Evolutionary conservation across 2,797 vertebrate genomes (phyloP).

Genomic region (Pseudochirops corinnae): DNA sequence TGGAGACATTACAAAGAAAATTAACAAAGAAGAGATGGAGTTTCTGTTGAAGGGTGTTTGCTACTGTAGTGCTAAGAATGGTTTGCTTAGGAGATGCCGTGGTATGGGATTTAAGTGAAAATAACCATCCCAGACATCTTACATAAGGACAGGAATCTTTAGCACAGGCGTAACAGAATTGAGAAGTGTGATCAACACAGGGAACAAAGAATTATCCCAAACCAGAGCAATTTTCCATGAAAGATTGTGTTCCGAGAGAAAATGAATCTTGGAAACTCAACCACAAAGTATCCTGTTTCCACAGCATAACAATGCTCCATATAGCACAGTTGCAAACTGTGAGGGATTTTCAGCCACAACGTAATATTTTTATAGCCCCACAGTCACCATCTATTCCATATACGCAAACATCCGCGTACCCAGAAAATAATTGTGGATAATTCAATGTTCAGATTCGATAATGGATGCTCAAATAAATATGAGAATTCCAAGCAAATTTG

Average conservation of each 20-base stretch:
- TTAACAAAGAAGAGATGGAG: constrained; percentile 17
- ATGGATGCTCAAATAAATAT: constrained; percentile 99
- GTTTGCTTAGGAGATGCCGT: constrained; percentile 47
- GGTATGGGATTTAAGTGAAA: constrained; percentile 58
- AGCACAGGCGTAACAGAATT: constrained; percentile 59
- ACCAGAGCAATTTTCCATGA: constrained; percentile 66
- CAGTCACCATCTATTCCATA: constrained; percentile 87
- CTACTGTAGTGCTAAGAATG: constrained; percentile 28
- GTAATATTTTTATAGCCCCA: constrained; percentile 82
- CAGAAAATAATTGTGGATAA: constrained; percentile 99
- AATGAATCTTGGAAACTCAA: constrained; percentile 74
- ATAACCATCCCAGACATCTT: constrained; percentile 32
- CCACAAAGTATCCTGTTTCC: constrained; percentile 71
- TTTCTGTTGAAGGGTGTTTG: constrained; percentile 13
- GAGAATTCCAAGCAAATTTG: constrained; percentile 99
- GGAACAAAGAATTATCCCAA: constrained; percentile 64
- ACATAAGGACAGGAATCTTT: constrained; percentile 17
- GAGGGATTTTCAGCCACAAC: constrained; percentile 80
- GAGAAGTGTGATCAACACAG: constrained; percentile 60
- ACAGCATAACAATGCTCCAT: constrained; percentile 64
- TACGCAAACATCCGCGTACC: constrained; percentile 94
- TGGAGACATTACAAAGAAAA: constrained; percentile 45
- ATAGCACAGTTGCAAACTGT: constrained; percentile 75
- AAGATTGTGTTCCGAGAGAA: constrained; percentile 67
- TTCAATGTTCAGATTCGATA: constrained; percentile 99